phyloP scores from a whole-genome alignment of 2,797 vertebrate genomes.

The Mastacembelus armatus region DNA sequence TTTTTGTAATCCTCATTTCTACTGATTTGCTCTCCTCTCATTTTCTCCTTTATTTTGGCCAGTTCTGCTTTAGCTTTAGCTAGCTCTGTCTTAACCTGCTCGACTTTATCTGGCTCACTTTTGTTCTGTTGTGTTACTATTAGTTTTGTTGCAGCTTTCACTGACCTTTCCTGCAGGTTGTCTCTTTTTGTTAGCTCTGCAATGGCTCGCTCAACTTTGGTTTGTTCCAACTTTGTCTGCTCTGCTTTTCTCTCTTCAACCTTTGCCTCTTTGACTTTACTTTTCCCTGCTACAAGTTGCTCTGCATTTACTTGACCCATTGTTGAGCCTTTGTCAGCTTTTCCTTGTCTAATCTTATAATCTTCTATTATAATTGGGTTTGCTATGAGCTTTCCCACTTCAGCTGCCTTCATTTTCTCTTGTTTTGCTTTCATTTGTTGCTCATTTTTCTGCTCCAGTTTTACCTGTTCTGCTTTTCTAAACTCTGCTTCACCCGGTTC shows the following conservation, averaged over 20 bases:
- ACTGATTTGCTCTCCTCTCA: slow-evolving; percentile 56
- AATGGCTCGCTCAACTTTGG: slow-evolving; percentile 28
- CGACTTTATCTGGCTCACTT: slow-evolving; percentile 66
- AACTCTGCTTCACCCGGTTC: slow-evolving; percentile 30
- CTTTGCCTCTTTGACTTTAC: slow-evolving; percentile 2
- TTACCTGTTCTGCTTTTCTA: slow-evolving; percentile 17
- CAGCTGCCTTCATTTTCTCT: slow-evolving; percentile 1
- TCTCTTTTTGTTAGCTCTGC: slow-evolving; percentile 46
- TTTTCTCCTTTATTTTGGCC: slow-evolving; percentile 76
- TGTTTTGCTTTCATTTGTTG: slow-evolving; percentile 34
- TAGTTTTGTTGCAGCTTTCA: slow-evolving; percentile 44
- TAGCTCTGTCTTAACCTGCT: slow-evolving; percentile 72
- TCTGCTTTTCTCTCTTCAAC: slow-evolving; percentile 24
- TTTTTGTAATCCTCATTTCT: slow-evolving; percentile 31
- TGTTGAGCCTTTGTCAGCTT: slow-evolving; percentile 9
- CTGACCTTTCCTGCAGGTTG: slow-evolving; percentile 27
- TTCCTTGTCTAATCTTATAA: slow-evolving; percentile 19
- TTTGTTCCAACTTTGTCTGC: slow-evolving; percentile 27
- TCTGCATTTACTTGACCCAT: slow-evolving; percentile 10
- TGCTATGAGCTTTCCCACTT: slow-evolving; percentile 30
- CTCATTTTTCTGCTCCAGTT: slow-evolving; percentile 26
- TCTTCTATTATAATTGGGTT: slow-evolving; percentile 26
- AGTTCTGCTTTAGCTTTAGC: slow-evolving; percentile 78
- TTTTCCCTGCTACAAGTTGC: slow-evolving; percentile 1
- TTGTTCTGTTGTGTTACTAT: slow-evolving; percentile 38